phyloP scores from a whole-genome alignment of 2,797 vertebrate genomes.

The Liparis tanakae region DNA sequence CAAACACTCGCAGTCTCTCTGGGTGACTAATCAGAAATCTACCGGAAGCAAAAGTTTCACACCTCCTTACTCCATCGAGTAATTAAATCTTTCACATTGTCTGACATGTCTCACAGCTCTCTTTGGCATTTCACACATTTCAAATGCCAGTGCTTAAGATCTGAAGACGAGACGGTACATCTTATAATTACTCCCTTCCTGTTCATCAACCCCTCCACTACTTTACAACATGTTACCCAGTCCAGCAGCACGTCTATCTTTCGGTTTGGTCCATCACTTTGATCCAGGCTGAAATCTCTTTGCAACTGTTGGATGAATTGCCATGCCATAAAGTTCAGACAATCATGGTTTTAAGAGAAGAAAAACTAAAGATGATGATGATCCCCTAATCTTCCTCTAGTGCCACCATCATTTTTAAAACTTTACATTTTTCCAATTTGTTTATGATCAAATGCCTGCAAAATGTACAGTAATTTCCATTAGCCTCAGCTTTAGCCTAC shows the following conservation, averaged over 20 bases:
- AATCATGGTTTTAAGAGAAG: background rate
- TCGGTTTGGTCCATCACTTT: background rate
- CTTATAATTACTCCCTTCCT: background rate
- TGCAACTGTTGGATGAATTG: background rate
- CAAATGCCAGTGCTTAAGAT: conserved; percentile 2
- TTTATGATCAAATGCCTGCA: background rate
- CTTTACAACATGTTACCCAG: background rate
- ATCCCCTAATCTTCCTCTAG: background rate
- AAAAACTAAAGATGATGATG: background rate
- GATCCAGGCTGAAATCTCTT: background rate
- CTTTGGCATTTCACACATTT: conserved; percentile 20
- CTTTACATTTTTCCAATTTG: background rate
- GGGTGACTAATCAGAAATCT: conserved; percentile 59
- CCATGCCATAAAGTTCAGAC: background rate
- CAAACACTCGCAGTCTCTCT: conserved; percentile 10
- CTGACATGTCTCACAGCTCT: background rate
- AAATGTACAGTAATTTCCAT: background rate
- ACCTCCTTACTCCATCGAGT: background rate
- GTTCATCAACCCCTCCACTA: background rate
- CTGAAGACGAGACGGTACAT: background rate
- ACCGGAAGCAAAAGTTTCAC: conserved; percentile 8
- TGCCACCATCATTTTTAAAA: background rate
- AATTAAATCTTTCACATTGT: conserved; percentile 18
- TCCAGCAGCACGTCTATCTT: background rate
- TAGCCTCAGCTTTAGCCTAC: background rate